Conservation (phyloP, 2,888 invertebrate species). For the Cantharis rustica region DNA sequence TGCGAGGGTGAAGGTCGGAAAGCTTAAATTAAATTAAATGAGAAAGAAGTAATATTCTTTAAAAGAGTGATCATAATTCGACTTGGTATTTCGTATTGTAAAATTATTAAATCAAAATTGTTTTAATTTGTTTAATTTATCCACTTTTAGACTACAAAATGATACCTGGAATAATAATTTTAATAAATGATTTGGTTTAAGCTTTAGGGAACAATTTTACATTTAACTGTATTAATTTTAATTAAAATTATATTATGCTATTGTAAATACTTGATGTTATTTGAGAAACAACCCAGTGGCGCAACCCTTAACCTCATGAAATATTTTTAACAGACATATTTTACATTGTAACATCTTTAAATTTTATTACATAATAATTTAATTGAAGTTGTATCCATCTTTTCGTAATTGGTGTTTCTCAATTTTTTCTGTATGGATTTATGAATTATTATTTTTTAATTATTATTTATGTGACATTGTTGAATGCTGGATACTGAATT, state of each 20-base stretch:
- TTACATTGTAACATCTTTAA: too few relatives aligned
- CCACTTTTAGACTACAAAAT: background rate
- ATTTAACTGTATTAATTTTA: background rate
- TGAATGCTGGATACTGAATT: too few relatives aligned
- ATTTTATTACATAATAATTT: background rate
- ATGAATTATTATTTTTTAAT: background rate
- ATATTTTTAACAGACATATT: background rate
- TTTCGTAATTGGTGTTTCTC: background rate
- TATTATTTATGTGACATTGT: background rate
- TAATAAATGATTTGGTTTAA: background rate
- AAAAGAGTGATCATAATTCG: too few relatives aligned
- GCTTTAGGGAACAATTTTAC: background rate
- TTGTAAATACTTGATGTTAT: background rate
- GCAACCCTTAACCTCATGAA: background rate
- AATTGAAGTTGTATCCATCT: background rate
- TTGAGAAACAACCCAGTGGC: background rate
- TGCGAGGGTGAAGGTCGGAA: too few relatives aligned
- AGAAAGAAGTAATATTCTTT: too few relatives aligned
- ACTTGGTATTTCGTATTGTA: background rate
- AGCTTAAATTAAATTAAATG: too few relatives aligned
- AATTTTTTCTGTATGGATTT: background rate
- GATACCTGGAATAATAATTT: background rate
- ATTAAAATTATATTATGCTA: background rate
- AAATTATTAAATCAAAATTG: background rate
- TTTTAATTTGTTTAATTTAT: background rate